Base-by-base conservation (phyloP, 2,113 vertebrate species). In the Ageneiosus marmoratus region DNA sequence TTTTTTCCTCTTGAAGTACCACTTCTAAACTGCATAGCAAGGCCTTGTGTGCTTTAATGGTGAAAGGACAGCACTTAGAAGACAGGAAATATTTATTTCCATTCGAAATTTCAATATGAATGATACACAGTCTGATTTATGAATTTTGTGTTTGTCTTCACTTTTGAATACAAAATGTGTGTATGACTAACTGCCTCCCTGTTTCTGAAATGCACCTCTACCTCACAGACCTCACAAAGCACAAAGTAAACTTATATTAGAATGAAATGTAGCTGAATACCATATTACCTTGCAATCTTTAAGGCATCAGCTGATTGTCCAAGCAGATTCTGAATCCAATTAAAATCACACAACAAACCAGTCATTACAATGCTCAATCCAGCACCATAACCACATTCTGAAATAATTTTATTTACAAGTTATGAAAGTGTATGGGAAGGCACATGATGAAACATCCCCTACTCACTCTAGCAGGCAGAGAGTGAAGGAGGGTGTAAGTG, bases 401-500 rank as follows among this genome's bases (percentile, higher is more conserved):
- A 53, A n/a, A n/a, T n/a, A n/a, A n/a, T n/a, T n/a, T n/a, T n/a
- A n/a, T n/a, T n/a, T n/a, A n/a, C 50, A 78, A 84, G 58, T 65
- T 82, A 56, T 20, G 32, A 69, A 32, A 60, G 44, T 51, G 51
- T 18, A 24, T n/a, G 24, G 56, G 50, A 50, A 76, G 50, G 32
- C 56, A 60, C 34, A 78, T 60, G 76, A 60, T 60, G 76, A 78
- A 80, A 58, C 55, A 29, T 56, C 2, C 4, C 53, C 63, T 63
- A 12, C 56, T 22, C 46, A 58, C 79, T 62, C 50, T 79, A 84
- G 44, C 27, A 79, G 70, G 72, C 76, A 83, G 70, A 50, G 29
- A 46, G 37, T 83, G 44, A 73, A 37, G 55, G 78, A 75, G 73
- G 53, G 67, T 51, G 81, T 58, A 82, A 84, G 55, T 63, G 53